phyloP scores from a whole-genome alignment of 2,113 vertebrate genomes.

The Scophthalmus maximus region DNA sequence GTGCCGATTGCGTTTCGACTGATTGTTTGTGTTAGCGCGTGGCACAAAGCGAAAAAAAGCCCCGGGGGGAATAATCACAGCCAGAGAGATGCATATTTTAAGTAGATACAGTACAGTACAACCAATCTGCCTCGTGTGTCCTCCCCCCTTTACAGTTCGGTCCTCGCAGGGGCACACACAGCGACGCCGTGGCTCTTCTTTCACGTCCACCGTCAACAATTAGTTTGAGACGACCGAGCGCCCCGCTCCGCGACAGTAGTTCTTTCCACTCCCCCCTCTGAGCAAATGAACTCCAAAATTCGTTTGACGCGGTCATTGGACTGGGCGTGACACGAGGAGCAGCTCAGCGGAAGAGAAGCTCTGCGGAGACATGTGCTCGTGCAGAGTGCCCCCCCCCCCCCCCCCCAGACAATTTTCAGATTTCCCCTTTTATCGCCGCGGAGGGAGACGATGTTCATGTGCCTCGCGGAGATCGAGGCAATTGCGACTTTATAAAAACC shows the following conservation, averaged over 20 bases:
- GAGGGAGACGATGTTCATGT: background rate
- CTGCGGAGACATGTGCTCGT: background rate
- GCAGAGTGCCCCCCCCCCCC: background rate
- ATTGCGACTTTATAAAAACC: constrained; percentile 28
- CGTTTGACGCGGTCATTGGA: constrained; percentile 48
- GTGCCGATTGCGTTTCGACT: background rate
- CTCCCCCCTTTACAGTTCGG: constrained; percentile 13
- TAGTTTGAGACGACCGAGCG: constrained; percentile 15
- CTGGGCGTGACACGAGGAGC: constrained; percentile 38
- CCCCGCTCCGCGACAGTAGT: no score
- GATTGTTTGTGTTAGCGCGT: background rate
- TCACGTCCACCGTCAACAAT: constrained; percentile 33
- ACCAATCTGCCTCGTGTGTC: constrained; percentile 7
- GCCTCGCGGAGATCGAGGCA: constrained; percentile 12
- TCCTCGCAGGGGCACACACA: background rate
- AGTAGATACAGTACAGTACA: constrained; percentile 25
- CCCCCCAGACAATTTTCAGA: constrained; percentile 23
- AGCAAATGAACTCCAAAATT: constrained; percentile 44
- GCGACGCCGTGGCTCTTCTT: constrained; percentile 30
- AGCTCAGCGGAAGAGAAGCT: constrained; percentile 41
- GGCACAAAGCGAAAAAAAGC: background rate
- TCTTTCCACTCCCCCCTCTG: background rate
- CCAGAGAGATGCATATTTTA: background rate
- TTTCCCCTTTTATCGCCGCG: background rate
- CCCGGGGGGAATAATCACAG: constrained; percentile 7